Base-by-base conservation (phyloP, 2,797 vertebrate species). In the Acrocephalus scirpaceus region DNA sequence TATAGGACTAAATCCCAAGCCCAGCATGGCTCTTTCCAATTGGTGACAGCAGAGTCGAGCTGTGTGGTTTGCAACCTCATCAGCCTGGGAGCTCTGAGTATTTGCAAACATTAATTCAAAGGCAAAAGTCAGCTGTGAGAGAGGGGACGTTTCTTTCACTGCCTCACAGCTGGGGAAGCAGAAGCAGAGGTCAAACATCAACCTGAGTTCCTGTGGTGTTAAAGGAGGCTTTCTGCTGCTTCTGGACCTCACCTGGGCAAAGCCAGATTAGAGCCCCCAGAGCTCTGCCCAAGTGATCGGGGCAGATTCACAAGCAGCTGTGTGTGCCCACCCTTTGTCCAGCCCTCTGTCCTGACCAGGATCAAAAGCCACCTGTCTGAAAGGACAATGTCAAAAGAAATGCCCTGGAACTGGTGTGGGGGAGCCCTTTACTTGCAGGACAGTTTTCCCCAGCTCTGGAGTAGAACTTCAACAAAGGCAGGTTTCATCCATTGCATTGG, bases 11-110 rank as follows among this genome's bases (percentile, higher is more conserved):
- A 91, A 80, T 77, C 90, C 71, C 5, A 1, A 88, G 1, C 54
- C 72, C 94, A 88, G 69, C 88, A 80, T n/a, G 71, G 74, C 23
- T 93, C 72, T 76, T 93, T 89, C 80, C 92, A 92, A 47, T 26
- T 61, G 64, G 93, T 88, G 92, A 96, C 77, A 94, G 77, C 69
- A 89, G 69, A 93, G 40, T 80, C 57, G 8, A 90, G 74, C 79
- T 92, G 74, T 51, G 57, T 77, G 54, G 75, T 86, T 95, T 90
- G 65, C 78, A 89, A 42, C 44, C 40, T 57, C 61, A 65, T 45
- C 86, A 74, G 65, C 53, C 19, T 77, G 36, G 54, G 72, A 93
- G 44, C n/a, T 74, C 61, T 0, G 2, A 76, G 36, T 34, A 74
- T 67, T 95, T 61, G 25, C 61, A 87, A 74, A 85, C 18, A 65